These are phyloP conservation scores for Drosophila auraria DNA, from an alignment of 1,140 invertebrate genomes.

Conservation along the genomic window DNA sequence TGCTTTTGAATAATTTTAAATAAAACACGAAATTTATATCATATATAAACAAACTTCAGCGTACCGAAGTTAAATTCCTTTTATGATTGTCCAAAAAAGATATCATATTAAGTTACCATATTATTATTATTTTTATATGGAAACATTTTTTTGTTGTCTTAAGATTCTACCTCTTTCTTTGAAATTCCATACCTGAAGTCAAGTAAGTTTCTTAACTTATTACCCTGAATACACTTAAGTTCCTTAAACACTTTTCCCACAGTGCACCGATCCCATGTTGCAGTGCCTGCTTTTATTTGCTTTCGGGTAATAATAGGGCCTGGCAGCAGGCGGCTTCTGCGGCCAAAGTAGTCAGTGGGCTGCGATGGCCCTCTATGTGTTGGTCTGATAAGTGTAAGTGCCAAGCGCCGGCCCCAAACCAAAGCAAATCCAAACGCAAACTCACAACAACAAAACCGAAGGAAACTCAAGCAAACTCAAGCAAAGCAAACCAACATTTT, in stretches of 20 bases:
- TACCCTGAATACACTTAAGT: not conserved
- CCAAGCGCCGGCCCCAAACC: conserved; percentile 55
- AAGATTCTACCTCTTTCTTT: too few species aligned
- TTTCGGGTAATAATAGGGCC: conserved; percentile 78
- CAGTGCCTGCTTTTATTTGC: conserved; percentile 65
- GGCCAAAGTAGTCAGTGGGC: conserved; percentile 56
- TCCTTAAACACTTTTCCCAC: not conserved
- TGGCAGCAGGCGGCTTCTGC: conserved; percentile 74
- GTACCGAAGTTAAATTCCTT: too few species aligned
- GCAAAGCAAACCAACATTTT: conserved; percentile 50
- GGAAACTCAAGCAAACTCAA: conserved; percentile 5
- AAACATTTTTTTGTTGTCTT: too few species aligned
- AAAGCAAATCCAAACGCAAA: conserved; percentile 8
- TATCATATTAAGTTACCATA: too few species aligned
- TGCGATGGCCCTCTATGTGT: conserved; percentile 27
- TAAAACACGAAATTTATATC: too few species aligned
- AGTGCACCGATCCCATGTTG: conserved; percentile 49
- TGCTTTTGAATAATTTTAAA: too few species aligned
- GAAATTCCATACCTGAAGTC: too few species aligned
- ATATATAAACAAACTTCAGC: too few species aligned
- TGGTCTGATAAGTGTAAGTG: conserved; percentile 76
- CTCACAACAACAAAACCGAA: not conserved
- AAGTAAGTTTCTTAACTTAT: fast-evolving
- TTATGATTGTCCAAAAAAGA: too few species aligned
- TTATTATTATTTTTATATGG: too few species aligned